Percentiles rank a stretch among this genome's conserved stretches.
Evolutionary conservation across 1,140 invertebrate genomes (phyloP).

Genomic region (Trichogramma pretiosum): DNA sequence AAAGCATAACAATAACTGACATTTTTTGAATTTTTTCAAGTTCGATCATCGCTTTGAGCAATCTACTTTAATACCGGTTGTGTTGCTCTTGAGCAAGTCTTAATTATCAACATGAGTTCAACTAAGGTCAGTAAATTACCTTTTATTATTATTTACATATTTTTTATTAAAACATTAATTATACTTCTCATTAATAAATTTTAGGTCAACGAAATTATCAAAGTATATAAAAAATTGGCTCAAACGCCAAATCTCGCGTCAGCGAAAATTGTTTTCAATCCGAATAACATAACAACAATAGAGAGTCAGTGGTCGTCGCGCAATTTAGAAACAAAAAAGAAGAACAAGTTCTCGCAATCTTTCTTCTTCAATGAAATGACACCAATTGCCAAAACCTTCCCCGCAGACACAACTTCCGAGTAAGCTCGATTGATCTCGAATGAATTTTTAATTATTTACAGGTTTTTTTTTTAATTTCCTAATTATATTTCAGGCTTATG

Average conservation of each 20-base stretch:
- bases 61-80: too few relatives aligned
- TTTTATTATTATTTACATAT: too few relatives aligned
- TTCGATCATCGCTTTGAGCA: too few relatives aligned
- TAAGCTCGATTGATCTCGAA: constrained; percentile 34
- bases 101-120: too few relatives aligned
- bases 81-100: too few relatives aligned
- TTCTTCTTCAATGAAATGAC: constrained; percentile 47
- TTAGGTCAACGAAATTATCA: constrained; percentile 54
- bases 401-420: constrained; percentile 53
- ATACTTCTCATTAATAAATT: constrained; percentile 28
- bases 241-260: constrained; percentile 48
- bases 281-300: constrained; percentile 28
- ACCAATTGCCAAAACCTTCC: constrained; percentile 40
- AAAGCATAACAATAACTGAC: too few relatives aligned
- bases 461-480: neutral
- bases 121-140: too few relatives aligned
- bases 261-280: constrained; percentile 43
- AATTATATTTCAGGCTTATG: neutral
- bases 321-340: constrained; percentile 52
- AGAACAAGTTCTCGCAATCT: constrained; percentile 48
- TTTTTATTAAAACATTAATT: neutral
- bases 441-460: neutral
- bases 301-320: constrained; percentile 51
- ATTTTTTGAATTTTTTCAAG: too few relatives aligned
- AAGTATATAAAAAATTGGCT: constrained; percentile 49